Conservation (phyloP, 2,113 vertebrate species). For the Todiramphus saurophagus region DNA sequence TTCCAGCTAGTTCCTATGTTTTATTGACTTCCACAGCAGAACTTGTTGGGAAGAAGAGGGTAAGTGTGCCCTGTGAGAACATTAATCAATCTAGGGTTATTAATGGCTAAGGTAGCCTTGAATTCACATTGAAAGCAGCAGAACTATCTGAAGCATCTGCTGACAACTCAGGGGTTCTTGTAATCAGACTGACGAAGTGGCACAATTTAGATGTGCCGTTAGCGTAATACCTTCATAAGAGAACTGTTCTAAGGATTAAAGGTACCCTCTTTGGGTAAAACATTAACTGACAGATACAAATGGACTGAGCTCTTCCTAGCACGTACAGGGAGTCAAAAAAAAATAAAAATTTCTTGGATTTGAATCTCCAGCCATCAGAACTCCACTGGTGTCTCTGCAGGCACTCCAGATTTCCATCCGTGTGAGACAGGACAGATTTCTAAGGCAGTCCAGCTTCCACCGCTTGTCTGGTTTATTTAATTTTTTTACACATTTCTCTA, state of each 20-base stretch:
- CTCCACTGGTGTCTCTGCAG: not conserved
- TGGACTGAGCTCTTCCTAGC: not conserved
- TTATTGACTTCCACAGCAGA: not conserved
- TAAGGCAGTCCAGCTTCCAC: not conserved
- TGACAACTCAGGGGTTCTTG: not conserved
- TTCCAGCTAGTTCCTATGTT: not conserved
- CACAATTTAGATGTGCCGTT: constrained; percentile 24
- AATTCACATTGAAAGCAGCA: not conserved
- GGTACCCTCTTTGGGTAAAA: constrained; percentile 29
- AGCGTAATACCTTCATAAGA: constrained; percentile 57
- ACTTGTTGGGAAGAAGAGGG: not conserved
- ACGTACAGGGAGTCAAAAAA: not conserved
- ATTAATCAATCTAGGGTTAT: not conserved
- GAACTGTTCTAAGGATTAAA: not conserved
- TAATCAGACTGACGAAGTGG: constrained; percentile 2
- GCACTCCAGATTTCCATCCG: not conserved
- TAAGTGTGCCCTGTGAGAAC: rapidly evolving
- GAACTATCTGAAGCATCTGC: not conserved
- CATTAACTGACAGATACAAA: constrained; percentile 33
- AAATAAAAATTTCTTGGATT: not conserved
- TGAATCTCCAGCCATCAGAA: not conserved
- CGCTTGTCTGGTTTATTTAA: not conserved
- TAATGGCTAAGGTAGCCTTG: not conserved
- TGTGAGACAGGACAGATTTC: not conserved
- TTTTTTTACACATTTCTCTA: not conserved